phyloP scores from a whole-genome alignment of 37 sponge, comb jelly and placozoan genomes.

The Chondrosia reniformis region DNA sequence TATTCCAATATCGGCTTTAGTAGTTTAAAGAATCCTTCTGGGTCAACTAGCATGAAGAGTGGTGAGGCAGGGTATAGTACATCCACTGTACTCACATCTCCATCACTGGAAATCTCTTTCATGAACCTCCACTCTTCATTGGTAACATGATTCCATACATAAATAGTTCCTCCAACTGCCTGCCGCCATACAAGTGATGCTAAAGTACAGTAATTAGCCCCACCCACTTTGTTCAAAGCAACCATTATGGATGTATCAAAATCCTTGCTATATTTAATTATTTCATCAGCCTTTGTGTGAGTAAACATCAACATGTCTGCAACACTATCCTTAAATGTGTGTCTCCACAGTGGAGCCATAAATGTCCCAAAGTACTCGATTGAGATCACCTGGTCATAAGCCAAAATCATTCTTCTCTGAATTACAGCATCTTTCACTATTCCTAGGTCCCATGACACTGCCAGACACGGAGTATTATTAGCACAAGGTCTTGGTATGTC shows the following conservation, averaged over 20 bases:
- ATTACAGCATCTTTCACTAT: slow-evolving; percentile 19
- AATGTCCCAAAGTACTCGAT: slow-evolving; percentile 65
- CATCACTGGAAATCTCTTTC: slow-evolving; percentile 84
- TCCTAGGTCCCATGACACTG: slow-evolving; percentile 69
- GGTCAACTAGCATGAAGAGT: slow-evolving; percentile 28
- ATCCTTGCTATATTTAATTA: slow-evolving; percentile 18
- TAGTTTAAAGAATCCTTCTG: slow-evolving; percentile 15
- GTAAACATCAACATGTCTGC: slow-evolving; percentile 9
- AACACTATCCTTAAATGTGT: slow-evolving; percentile 16
- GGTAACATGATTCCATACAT: slow-evolving; percentile 54
- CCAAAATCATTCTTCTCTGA: slow-evolving; percentile 10
- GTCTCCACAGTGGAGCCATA: slow-evolving; percentile 59
- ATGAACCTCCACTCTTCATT: slow-evolving; percentile 66
- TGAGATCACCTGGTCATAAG: slow-evolving; percentile 61
- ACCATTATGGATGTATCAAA: slow-evolving; percentile 18
- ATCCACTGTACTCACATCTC: slow-evolving; percentile 80
- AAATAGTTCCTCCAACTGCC: slow-evolving; percentile 47
- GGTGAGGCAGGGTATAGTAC: slow-evolving; percentile 77
- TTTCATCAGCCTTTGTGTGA: not conserved
- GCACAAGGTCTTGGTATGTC: slow-evolving; percentile 45
- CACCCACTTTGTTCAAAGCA: slow-evolving; percentile 34
- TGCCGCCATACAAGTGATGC: slow-evolving; percentile 74
- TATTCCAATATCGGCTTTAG: slow-evolving; percentile 67
- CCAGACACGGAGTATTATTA: slow-evolving; percentile 58
- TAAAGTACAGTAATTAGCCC: slow-evolving; percentile 59